These are phyloP conservation scores for Parascotia fuliginaria DNA, from an alignment of 2,888 invertebrate species.

Conservation along the genomic window DNA sequence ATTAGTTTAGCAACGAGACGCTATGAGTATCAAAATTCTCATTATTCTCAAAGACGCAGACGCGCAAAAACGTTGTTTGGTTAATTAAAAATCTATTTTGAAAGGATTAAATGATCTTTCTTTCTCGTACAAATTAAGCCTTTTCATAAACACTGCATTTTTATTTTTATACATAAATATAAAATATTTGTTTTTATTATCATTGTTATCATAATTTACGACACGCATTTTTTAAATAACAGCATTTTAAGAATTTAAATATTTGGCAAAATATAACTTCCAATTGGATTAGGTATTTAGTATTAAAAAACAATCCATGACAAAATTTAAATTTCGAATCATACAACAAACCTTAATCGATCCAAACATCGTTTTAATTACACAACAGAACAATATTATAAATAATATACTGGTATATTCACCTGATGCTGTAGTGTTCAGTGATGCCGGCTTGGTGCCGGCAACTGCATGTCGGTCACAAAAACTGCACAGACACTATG, in stretches of 20 bases:
- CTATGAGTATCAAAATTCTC: not conserved
- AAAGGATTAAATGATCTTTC: not conserved
- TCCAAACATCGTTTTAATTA: slow-evolving; percentile 7
- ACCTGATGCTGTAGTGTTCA: slow-evolving; percentile 68
- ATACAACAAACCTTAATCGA: slow-evolving; percentile 1
- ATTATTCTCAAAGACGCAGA: slow-evolving; percentile 10
- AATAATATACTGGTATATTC: slow-evolving; percentile 17
- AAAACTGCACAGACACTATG: slow-evolving; percentile 41
- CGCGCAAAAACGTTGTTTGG: slow-evolving; percentile 21
- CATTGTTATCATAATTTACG: no score
- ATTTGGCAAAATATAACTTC: no score
- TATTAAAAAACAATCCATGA: no score
- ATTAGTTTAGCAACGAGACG: not conserved
- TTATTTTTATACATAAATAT: not conserved
- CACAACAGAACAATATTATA: slow-evolving; percentile 2
- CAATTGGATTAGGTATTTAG: no score
- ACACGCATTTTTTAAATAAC: no score
- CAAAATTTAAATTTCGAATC: not conserved
- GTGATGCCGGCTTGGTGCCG: slow-evolving; percentile 63
- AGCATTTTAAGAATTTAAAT: no score
- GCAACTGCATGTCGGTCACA: slow-evolving; percentile 67
- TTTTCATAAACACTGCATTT: not conserved
- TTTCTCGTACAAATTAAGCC: not conserved
- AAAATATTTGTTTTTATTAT: not conserved
- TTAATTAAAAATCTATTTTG: not conserved